Base-by-base conservation (phyloP, 2,888 invertebrate species). In the Helicoverpa assulta region DNA sequence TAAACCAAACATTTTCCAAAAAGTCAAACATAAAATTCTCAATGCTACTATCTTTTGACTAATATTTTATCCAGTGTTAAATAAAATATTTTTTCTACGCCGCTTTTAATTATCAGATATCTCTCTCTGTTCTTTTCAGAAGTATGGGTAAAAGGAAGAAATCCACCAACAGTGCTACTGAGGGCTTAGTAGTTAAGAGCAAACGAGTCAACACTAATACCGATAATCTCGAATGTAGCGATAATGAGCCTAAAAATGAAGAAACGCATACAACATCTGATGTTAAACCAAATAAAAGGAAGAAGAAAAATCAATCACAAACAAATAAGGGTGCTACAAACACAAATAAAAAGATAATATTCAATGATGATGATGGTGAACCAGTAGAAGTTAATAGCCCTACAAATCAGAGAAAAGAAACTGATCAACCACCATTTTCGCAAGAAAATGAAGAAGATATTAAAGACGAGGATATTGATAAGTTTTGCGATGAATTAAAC, bases 381-480 rank as follows among this genome's bases (percentile, higher is more conserved):
- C 72, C 83, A 5, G 67, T 73, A 18, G 85, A 84, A 77, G 82
- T 80, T 54, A 55, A 76, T 37, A 65, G 47, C 37, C 16, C 59
- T 40, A 67, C 73, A 73, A 52, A 8, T 58, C 53, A 64, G 52
- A 18, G 7, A 18, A 74, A 67, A 52, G 63, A 10, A 66, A 70
- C 70, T 10, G 83, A 73, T 70, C 74, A 64, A 72, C 76, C 78
- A 58, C 74, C 80, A 51, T 72, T 78, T 62, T 50, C 84, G 59
- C 87, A 88, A 70, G 86, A 86, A 55, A 90, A 90, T 37, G 94
- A 95, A 79, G 90, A 89, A 60, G 86, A 89, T 68, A 82, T 94
- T 0, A 92, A 88, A 76, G 95, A 95, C 70, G 95, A 94, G 84
- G 95, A 95, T 70, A 95, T 95, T 58, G 94, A 95, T 78, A 88